A percentile compares a stretch with the other conserved stretches of the same genome.
phyloP scores from a whole-genome alignment of 2,113 vertebrate species.

The Melanocharis versteri region DNA sequence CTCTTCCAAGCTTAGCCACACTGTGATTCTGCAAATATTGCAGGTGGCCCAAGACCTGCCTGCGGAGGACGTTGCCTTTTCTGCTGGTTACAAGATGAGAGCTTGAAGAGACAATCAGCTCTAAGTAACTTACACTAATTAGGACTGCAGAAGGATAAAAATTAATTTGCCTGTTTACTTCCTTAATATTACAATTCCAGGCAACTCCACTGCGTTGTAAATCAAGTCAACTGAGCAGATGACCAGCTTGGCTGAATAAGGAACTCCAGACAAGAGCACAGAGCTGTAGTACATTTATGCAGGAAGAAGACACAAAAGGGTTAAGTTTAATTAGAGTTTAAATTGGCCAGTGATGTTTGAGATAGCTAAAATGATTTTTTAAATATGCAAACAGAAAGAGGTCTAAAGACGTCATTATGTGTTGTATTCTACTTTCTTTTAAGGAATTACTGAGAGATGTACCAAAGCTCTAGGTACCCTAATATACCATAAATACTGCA shows the following conservation, averaged over 20 bases:
- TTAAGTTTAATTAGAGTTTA: not conserved
- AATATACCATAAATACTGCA: not conserved
- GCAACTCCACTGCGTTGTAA: not conserved
- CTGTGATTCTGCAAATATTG: not conserved
- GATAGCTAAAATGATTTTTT: not conserved
- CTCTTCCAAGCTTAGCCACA: not conserved
- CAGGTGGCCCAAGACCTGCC: not conserved
- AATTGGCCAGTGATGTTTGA: not conserved
- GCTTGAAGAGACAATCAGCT: not conserved
- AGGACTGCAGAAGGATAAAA: not conserved
- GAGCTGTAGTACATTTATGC: not conserved
- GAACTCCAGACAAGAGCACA: not conserved
- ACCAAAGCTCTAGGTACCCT: not conserved
- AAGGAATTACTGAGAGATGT: too few species aligned
- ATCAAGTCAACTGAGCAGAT: not conserved
- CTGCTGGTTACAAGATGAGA: not conserved
- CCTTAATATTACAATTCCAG: not conserved
- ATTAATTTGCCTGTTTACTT: not conserved
- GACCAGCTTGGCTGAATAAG: not conserved
- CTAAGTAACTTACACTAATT: not conserved
- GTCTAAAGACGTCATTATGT: not conserved
- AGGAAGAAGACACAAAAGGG: not conserved
- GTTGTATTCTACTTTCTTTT: not conserved
- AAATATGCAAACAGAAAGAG: not conserved
- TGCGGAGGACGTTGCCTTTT: not conserved